Percentiles rank a stretch among this genome's conserved stretches.
Conservation (phyloP, 2,888 invertebrate genomes). For the Heliconius sara region DNA sequence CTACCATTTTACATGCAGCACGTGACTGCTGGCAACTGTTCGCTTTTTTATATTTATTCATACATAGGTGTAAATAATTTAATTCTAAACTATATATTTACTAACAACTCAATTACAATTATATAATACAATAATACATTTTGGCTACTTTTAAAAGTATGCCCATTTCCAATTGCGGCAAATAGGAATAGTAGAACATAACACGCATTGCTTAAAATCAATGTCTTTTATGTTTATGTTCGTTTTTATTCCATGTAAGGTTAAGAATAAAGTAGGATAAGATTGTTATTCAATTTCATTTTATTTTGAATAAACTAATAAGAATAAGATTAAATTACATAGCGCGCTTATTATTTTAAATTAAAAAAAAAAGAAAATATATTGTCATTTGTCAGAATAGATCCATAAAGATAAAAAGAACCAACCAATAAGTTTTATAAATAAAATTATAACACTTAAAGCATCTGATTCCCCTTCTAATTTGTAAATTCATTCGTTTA, state of each 20-base stretch:
- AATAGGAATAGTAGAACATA: background rate
- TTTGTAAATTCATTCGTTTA: slow-evolving; percentile 63
- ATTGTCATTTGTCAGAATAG: background rate
- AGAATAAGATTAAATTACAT: background rate
- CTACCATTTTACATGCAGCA: slow-evolving; percentile 71
- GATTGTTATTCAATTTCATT: no score
- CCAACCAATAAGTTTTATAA: background rate
- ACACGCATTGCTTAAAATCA: no score
- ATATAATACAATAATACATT: no score
- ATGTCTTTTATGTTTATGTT: no score
- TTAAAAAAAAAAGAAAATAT: background rate
- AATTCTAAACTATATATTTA: background rate
- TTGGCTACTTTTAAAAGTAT: no score
- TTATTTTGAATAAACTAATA: background rate
- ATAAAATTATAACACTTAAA: background rate
- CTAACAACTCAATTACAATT: background rate
- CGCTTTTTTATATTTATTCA: slow-evolving; percentile 50
- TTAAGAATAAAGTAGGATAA: no score
- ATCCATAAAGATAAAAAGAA: background rate
- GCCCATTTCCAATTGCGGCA: background rate
- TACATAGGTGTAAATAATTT: background rate
- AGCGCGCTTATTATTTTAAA: background rate
- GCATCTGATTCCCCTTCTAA: slow-evolving; percentile 53
- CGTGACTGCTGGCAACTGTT: slow-evolving; percentile 70
- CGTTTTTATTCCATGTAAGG: no score